These are phyloP conservation scores for Aurelia aurita complex sp. Pacific DNA, from an alignment of 30 jellyfish, hydroid and myxozoan genomes.

Conservation along the genomic window DNA sequence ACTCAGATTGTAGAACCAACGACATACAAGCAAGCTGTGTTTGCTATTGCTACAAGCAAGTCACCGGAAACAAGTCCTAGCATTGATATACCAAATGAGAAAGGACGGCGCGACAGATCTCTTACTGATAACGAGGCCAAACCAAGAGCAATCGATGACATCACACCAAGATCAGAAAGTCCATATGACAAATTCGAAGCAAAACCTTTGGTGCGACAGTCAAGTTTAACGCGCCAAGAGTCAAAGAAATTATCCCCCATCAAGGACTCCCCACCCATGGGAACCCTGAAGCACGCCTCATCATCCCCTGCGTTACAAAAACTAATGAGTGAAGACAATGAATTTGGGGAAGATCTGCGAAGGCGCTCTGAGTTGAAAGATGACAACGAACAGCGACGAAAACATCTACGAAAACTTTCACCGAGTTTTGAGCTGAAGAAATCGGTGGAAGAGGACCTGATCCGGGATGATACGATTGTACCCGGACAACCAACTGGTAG, in stretches of 20 bases:
- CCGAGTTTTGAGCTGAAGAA: conserved; percentile 40
- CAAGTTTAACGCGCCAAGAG: conserved; percentile 62
- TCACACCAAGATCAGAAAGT: conserved; percentile 13
- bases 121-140: background rate
- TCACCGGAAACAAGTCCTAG: no score
- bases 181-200: conserved; percentile 83
- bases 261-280: conserved; percentile 34
- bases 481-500: conserved; percentile 44
- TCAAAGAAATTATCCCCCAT: conserved; percentile 52
- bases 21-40: conserved; percentile 32
- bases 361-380: conserved; percentile 49
- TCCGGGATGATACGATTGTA: conserved; percentile 21
- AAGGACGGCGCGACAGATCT: background rate
- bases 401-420: conserved; percentile 36
- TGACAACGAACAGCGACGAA: conserved; percentile 14
- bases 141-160: background rate
- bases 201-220: conserved; percentile 66
- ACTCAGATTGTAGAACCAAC: conserved; percentile 68
- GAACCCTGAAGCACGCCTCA: conserved; percentile 62
- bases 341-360: conserved; percentile 74
- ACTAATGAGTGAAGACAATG: conserved; percentile 73
- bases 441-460: conserved; percentile 37
- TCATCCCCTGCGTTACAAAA: conserved; percentile 91
- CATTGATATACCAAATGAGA: no score
- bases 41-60: no score